Base-by-base conservation (phyloP, 2,113 vertebrate genomes). In the Holacanthus passer region DNA sequence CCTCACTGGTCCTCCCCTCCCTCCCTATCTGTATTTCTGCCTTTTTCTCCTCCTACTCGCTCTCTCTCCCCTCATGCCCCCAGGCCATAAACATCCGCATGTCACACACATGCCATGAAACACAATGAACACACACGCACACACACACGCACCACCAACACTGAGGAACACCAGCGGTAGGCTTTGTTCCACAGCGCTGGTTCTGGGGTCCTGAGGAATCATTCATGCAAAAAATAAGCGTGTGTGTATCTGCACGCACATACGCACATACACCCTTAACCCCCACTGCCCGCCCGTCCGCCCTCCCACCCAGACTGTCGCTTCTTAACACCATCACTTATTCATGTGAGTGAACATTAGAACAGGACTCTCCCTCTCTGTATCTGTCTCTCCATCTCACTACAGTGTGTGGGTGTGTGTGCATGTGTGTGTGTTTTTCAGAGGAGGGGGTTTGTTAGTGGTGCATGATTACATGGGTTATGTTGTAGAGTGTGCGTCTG, bases 281-380 rank as follows among this genome's bases (percentile, higher is more conserved):
- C 52, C 22, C 41, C 2, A 37, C 35, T 47, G 60, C 65, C 27
- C 7, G 14, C 65, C 27, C 7, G 14, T 80, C 32, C 24, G 43
- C 77, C 84, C 78, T 86, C 60, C 87, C 55, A 70, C 75, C 84
- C 82, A 81, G 84, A 89, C 87, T 81, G 87, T 86, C 80, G 64
- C 88, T 90, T 91, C 89, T 87, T 85, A 89, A 89, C 88, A 83
- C 82, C 88, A 88, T 92, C 89, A 92, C 84, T 89, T 92, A 92
- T 91, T 92, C 81, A 91, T 92, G 92, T 79, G 91, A 89, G 82
- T 79, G 88, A 93, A 91, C 92, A 92, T 94, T 91, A 91, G 87
- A 93, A 72, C 83, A 74, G 87, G 86, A 84, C 82, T 85, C 69
- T 83, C 76, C 76, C 71, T 73, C 72, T 77, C 65, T 74, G 71